Conservation (phyloP, 2,797 vertebrate genomes). For the Hylomyscus alleni region DNA sequence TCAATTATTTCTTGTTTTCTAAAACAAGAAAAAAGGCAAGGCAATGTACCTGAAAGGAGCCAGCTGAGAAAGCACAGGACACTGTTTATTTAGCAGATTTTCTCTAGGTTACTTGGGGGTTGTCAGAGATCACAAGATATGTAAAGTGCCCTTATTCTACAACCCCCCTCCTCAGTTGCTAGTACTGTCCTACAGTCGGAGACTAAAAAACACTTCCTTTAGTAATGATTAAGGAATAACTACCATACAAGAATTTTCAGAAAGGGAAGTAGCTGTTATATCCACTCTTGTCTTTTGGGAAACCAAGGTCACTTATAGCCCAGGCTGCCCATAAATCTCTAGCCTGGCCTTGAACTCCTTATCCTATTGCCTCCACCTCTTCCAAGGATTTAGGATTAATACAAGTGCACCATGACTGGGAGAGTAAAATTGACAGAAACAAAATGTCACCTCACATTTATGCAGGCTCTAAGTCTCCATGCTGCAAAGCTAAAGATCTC, state of each 20-base stretch:
- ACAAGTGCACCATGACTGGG: background rate
- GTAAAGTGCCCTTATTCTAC: background rate
- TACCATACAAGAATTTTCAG: background rate
- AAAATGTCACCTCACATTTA: conserved; percentile 27
- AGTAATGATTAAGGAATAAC: background rate
- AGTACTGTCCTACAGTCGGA: background rate
- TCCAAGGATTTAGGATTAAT: background rate
- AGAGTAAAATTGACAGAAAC: conserved; percentile 44
- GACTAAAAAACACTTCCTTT: background rate
- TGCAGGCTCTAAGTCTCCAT: background rate
- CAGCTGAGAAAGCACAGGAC: background rate
- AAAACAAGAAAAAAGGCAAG: background rate
- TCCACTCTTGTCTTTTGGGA: background rate
- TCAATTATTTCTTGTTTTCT: background rate
- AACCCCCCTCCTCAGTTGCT: background rate
- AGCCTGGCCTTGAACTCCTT: background rate
- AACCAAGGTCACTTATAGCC: background rate
- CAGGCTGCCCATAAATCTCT: background rate
- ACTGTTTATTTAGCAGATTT: background rate
- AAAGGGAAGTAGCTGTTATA: background rate
- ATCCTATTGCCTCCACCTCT: background rate
- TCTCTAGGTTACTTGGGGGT: background rate
- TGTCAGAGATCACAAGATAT: conserved; percentile 3
- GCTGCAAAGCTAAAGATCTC: conserved; percentile 52
- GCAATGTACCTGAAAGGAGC: background rate